Percentiles rank a stretch among this genome's conserved stretches.
Conservation (phyloP, 2,113 vertebrate genomes). For the Clarias magur region DNA sequence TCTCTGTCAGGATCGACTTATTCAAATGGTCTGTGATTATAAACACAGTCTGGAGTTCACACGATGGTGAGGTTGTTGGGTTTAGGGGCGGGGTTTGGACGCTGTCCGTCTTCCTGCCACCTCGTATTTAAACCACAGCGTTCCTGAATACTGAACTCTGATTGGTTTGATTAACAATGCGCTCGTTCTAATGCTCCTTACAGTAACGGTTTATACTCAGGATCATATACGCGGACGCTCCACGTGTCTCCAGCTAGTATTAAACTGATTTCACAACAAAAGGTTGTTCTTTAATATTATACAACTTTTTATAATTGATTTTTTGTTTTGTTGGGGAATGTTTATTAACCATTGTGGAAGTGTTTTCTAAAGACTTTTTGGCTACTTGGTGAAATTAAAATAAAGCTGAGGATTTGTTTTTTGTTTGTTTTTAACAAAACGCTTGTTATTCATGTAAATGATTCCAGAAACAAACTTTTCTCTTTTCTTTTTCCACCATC, state of each 20-base stretch:
- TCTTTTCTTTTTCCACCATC: neutral
- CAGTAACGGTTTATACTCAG: neutral
- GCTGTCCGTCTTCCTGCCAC: neutral
- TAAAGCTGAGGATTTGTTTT: no score
- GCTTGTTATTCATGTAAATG: neutral
- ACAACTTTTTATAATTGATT: neutral
- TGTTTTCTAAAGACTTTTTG: no score
- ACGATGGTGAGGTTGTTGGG: neutral
- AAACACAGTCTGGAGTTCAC: neutral
- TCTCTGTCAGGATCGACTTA: neutral
- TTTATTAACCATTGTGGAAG: neutral
- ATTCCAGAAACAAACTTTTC: neutral
- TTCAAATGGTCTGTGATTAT: neutral
- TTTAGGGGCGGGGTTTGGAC: neutral
- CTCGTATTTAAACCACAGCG: neutral
- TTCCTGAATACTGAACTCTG: neutral
- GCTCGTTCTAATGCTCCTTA: neutral
- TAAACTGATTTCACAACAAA: neutral
- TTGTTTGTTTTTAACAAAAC: neutral
- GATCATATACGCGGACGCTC: neutral
- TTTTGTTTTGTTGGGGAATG: neutral
- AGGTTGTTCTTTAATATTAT: neutral
- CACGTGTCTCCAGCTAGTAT: neutral
- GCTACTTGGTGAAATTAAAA: no score
- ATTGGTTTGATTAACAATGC: neutral